A percentile compares a stretch with the other conserved stretches of the same genome.
phyloP scores from a whole-genome alignment of 1,140 invertebrate species.

The Calliphora vicina region DNA sequence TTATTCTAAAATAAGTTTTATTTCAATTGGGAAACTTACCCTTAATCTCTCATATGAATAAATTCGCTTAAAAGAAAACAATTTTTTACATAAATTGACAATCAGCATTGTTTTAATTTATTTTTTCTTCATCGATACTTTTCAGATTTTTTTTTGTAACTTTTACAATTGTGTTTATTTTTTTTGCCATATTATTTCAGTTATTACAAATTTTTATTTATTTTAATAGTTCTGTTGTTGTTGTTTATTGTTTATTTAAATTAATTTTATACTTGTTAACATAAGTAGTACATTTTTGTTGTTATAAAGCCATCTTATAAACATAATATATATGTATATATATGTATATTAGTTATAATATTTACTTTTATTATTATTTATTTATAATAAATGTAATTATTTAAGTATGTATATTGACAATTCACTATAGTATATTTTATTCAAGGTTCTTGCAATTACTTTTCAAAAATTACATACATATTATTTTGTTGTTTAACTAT shows the following conservation, averaged over 20 bases:
- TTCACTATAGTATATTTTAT: slow-evolving; percentile 9
- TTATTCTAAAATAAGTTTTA: too few species aligned
- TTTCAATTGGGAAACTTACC: too few species aligned
- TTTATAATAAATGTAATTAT: background rate
- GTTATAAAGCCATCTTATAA: slow-evolving; percentile 38
- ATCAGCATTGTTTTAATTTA: slow-evolving; percentile 45
- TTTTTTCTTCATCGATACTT: slow-evolving; percentile 26
- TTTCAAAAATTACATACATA: background rate
- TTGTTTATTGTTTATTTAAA: slow-evolving; percentile 38
- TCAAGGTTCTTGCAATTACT: background rate
- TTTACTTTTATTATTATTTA: slow-evolving; percentile 38
- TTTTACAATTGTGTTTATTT: slow-evolving; percentile 50
- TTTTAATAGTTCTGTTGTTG: slow-evolving; percentile 31
- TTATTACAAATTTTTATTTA: slow-evolving; percentile 39
- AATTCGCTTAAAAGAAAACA: too few species aligned
- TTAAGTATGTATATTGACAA: slow-evolving; percentile 21
- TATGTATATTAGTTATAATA: too few species aligned
- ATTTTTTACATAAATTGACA: slow-evolving; percentile 41
- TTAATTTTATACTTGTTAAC: slow-evolving; percentile 39
- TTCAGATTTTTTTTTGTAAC: slow-evolving; percentile 36
- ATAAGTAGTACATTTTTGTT: slow-evolving; percentile 22
- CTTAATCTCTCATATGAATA: too few species aligned
- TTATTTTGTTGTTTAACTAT: background rate
- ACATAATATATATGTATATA: slow-evolving; percentile 41
- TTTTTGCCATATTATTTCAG: slow-evolving; percentile 22